Conservation (phyloP, 2,797 vertebrate genomes). For the Percopsis omiscomaycus region DNA sequence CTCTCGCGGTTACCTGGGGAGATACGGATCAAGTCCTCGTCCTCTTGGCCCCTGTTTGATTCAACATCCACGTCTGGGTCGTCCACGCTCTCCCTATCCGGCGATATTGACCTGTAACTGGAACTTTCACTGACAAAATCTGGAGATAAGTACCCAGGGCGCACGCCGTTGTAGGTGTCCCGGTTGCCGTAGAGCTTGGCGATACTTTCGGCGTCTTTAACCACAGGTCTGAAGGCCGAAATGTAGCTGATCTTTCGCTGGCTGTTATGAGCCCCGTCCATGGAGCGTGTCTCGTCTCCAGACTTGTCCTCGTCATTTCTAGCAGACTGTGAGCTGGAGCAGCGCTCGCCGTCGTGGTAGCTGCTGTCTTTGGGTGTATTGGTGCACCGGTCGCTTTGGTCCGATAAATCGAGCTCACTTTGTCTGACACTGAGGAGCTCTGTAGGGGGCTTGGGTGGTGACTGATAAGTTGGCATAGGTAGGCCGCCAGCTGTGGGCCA, state of each 20-base stretch:
- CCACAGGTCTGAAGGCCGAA: constrained; percentile 93
- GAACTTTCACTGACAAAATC: constrained; percentile 94
- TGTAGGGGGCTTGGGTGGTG: constrained; percentile 80
- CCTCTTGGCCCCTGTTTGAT: constrained; percentile 85
- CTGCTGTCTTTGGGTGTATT: constrained; percentile 77
- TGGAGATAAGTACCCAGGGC: constrained; percentile 86
- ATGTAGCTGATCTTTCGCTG: constrained; percentile 87
- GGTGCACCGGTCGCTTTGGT: constrained; percentile 74
- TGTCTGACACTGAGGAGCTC: constrained; percentile 72
- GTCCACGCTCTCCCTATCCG: constrained; percentile 85
- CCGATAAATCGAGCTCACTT: constrained; percentile 70
- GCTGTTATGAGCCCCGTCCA: constrained; percentile 49
- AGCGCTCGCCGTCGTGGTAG: constrained; percentile 71
- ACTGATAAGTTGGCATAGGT: constrained; percentile 84
- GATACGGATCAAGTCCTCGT: constrained; percentile 79
- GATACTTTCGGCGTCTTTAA: constrained; percentile 92
- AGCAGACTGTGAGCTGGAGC: constrained; percentile 74
- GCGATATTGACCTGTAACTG: constrained; percentile 88
- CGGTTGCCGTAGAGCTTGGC: constrained; percentile 94
- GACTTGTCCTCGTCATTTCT: constrained; percentile 78
- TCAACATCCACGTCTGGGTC: constrained; percentile 91
- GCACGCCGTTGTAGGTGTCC: constrained; percentile 78
- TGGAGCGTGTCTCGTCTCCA: constrained; percentile 74
- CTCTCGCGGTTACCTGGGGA: constrained; percentile 65
- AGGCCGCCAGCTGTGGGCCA: constrained; percentile 91